These are phyloP conservation scores for Montipora efflorescens DNA, from an alignment of 64 coral and sea anemone genomes.

Conservation along the genomic window DNA sequence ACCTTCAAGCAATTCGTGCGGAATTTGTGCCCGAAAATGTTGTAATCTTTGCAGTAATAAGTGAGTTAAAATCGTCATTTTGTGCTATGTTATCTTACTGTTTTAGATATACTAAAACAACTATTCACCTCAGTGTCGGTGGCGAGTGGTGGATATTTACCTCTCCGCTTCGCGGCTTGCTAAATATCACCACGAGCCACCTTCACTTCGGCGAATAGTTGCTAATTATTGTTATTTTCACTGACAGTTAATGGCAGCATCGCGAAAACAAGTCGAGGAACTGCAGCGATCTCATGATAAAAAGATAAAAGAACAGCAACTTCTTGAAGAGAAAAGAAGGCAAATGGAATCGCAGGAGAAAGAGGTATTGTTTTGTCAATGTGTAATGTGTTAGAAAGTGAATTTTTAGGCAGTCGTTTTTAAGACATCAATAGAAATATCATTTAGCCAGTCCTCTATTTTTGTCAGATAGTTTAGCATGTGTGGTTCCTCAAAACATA, in stretches of 20 bases:
- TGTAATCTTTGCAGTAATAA: no score
- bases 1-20: no score
- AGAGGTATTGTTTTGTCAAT: conserved; percentile 24
- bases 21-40: no score
- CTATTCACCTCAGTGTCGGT: no score
- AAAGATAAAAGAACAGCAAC: conserved; percentile 45
- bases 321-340: conserved; percentile 42
- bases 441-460: neutral
- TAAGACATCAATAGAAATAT: neutral
- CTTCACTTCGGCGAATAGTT: no score
- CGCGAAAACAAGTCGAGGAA: conserved; percentile 61
- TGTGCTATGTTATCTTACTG: no score
- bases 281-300: conserved; percentile 53
- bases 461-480: neutral
- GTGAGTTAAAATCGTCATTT: no score
- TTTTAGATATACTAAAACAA: no score
- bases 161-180: no score
- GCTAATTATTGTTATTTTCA: neutral
- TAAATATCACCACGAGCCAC: no score
- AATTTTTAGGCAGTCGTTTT: neutral
- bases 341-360: conserved; percentile 29
- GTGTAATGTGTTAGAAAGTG: neutral
- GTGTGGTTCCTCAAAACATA: neutral
- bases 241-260: conserved; percentile 56
- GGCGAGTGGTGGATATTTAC: no score